phyloP scores from a whole-genome alignment of 2,113 vertebrate species.

The Lagenorhynchus albirostris region DNA sequence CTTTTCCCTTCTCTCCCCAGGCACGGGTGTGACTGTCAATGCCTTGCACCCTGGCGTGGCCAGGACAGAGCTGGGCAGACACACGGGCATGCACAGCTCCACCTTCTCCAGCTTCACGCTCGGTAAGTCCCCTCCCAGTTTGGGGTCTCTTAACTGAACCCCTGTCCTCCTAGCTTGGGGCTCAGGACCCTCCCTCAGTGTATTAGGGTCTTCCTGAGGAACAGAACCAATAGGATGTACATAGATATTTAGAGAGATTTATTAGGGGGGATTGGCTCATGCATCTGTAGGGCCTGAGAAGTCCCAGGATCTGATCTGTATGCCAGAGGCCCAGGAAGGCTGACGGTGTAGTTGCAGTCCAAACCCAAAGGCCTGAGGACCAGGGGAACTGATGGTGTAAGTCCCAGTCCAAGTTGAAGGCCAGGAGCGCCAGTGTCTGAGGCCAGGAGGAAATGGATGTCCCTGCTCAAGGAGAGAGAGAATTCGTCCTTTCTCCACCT shows the following conservation, averaged over 20 bases:
- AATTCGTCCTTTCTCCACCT: background rate
- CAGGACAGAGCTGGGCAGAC: constrained; percentile 88
- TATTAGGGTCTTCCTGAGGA: background rate
- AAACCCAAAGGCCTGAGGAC: background rate
- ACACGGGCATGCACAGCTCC: constrained; percentile 88
- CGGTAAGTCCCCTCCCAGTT: constrained; percentile 76
- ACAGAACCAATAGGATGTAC: background rate
- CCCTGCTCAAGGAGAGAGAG: background rate
- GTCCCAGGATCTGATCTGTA: background rate
- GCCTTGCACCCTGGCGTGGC: constrained; percentile 89
- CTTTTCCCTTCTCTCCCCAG: constrained; percentile 58
- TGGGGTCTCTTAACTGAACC: background rate
- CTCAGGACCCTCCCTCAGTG: background rate
- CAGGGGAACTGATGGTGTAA: accelerated
- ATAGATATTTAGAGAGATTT: background rate
- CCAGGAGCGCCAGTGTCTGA: background rate
- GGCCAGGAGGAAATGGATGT: background rate
- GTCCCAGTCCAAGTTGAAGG: too few species aligned
- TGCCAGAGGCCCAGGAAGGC: background rate
- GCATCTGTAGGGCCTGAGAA: background rate
- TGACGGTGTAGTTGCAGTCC: background rate
- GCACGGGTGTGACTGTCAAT: constrained; percentile 86
- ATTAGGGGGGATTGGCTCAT: background rate
- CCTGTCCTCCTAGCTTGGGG: background rate
- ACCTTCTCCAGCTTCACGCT: constrained; percentile 85